Evolutionary conservation across 2,797 vertebrate species (phyloP).

Genomic region (Scolopax rusticola): DNA sequence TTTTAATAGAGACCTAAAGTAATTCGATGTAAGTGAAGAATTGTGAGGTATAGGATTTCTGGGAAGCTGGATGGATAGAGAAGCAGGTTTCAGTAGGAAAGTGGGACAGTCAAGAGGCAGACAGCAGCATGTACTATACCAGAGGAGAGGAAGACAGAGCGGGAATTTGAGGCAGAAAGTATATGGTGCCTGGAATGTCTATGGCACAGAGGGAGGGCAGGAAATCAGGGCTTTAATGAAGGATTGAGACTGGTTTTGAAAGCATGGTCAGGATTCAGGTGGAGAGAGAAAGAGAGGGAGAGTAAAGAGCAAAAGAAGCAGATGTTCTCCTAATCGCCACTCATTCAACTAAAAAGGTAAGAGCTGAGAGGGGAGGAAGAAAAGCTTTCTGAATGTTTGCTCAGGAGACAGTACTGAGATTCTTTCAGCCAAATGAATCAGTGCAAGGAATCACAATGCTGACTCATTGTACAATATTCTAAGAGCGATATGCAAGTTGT

Average conservation of each 20-base stretch:
- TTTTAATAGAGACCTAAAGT: neutral
- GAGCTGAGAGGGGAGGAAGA: neutral
- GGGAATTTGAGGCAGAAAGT: neutral
- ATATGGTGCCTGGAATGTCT: neutral
- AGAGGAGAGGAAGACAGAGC: neutral
- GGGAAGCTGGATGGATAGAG: neutral
- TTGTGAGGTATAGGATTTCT: neutral
- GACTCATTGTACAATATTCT: neutral
- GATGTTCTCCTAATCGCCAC: neutral
- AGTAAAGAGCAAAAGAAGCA: neutral
- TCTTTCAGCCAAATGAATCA: constrained; percentile 15
- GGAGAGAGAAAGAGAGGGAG: neutral
- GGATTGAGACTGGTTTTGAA: neutral
- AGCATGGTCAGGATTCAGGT: neutral
- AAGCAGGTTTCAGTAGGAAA: neutral
- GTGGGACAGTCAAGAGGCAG: neutral
- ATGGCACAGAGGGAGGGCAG: neutral
- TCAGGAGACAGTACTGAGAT: neutral
- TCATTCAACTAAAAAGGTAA: neutral
- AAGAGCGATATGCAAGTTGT: neutral
- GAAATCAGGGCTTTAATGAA: neutral
- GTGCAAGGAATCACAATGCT: neutral
- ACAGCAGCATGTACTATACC: neutral
- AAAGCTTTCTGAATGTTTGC: neutral
- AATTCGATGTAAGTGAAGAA: neutral